Evolutionary conservation across 2,113 vertebrate species (phyloP).

Genomic region (Pangasianodon hypophthalmus): DNA sequence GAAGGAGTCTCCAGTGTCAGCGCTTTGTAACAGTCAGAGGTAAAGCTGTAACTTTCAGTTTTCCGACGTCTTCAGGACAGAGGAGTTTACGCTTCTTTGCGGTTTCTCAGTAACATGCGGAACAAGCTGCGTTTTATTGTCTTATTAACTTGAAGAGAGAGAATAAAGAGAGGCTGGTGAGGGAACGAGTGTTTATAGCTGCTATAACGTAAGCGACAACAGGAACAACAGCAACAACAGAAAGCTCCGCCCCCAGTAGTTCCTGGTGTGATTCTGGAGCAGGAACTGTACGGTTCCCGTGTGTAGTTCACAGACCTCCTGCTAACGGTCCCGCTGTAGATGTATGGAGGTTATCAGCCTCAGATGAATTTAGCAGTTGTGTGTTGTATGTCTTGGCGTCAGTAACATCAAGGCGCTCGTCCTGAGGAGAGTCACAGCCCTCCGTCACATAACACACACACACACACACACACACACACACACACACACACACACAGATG

Average conservation of each 20-base stretch:
- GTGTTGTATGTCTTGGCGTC: slow-evolving; percentile 62
- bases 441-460: slow-evolving; percentile 59
- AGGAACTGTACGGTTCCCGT: neutral
- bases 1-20: too few species aligned
- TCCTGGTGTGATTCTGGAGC: neutral
- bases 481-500: slow-evolving; percentile 46
- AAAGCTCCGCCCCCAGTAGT: neutral
- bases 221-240: neutral
- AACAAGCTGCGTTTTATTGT: too few species aligned
- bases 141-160: too few species aligned
- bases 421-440: slow-evolving; percentile 57
- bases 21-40: too few species aligned
- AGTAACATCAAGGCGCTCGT: slow-evolving; percentile 39
- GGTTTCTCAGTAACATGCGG: too few species aligned
- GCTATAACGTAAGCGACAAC: too few species aligned
- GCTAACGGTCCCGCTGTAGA: neutral
- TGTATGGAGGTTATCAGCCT: neutral
- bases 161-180: too few species aligned
- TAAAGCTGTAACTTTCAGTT: too few species aligned
- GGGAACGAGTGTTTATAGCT: too few species aligned
- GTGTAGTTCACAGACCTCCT: neutral
- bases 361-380: slow-evolving; percentile 50
- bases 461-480: slow-evolving; percentile 54
- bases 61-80: too few species aligned
- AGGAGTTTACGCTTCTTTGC: too few species aligned